phyloP scores from a whole-genome alignment of 2,113 vertebrate genomes.

The Osmerus mordax region DNA sequence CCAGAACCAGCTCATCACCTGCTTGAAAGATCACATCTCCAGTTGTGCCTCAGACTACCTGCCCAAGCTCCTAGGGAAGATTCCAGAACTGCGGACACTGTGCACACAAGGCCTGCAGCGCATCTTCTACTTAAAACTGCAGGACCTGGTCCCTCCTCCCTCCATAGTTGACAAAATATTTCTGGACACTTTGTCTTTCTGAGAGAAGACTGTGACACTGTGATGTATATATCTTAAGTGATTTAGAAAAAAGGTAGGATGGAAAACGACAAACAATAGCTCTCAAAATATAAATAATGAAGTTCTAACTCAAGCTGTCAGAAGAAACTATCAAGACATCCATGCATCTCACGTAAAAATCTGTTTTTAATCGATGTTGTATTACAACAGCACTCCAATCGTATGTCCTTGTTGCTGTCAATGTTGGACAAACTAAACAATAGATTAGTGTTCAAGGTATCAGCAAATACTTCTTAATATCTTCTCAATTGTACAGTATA shows the following conservation, averaged over 20 bases:
- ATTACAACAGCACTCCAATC: too few species aligned
- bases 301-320: too few species aligned
- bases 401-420: too few species aligned
- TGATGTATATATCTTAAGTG: not conserved
- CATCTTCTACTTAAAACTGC: constrained; percentile 95
- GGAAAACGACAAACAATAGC: too few species aligned
- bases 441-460: too few species aligned
- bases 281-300: too few species aligned
- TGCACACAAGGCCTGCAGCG: constrained; percentile 92
- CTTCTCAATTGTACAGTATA: too few species aligned
- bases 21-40: constrained; percentile 88
- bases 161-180: constrained; percentile 94
- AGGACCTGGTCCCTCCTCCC: constrained; percentile 87
- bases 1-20: constrained; percentile 87
- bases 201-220: constrained; percentile 43
- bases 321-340: too few species aligned
- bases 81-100: constrained; percentile 90
- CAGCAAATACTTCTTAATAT: too few species aligned
- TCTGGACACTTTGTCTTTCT: constrained; percentile 92
- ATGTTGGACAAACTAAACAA: too few species aligned
- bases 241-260: not conserved
- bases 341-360: too few species aligned
- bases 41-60: constrained; percentile 73
- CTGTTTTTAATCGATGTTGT: too few species aligned
- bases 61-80: constrained; percentile 87